A percentile compares a stretch with the other conserved stretches of the same genome.
These are phyloP conservation scores for Tetranychus cinnabarinus DNA, from an alignment of 1,140 invertebrate genomes.

Conservation along the genomic window DNA sequence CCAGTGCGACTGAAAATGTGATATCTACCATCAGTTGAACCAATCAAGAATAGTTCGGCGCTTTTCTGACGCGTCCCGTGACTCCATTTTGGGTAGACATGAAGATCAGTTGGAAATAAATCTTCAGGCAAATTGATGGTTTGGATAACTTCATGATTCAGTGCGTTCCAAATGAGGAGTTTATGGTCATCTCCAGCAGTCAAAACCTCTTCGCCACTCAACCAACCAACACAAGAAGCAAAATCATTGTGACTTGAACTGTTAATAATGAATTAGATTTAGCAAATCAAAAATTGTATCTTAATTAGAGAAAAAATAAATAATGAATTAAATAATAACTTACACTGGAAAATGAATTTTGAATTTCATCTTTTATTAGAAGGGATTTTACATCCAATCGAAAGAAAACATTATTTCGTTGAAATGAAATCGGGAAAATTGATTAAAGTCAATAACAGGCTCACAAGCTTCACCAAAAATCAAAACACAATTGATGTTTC, in stretches of 20 bases:
- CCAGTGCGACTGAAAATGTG: slow-evolving; percentile 66
- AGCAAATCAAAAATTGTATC: too few relatives aligned
- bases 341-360: too few relatives aligned
- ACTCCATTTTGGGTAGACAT: slow-evolving; percentile 39
- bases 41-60: slow-evolving; percentile 58
- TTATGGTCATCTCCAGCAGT: slow-evolving; percentile 77
- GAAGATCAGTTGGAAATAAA: slow-evolving; percentile 64
- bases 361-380: too few relatives aligned
- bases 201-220: slow-evolving; percentile 67
- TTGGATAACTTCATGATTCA: slow-evolving; percentile 44
- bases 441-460: too few relatives aligned
- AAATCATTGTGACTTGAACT: slow-evolving; percentile 24
- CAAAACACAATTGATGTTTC: too few relatives aligned
- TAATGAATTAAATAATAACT: too few relatives aligned
- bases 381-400: too few relatives aligned
- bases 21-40: slow-evolving; percentile 65
- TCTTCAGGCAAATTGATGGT: slow-evolving; percentile 52
- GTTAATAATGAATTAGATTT: neutral
- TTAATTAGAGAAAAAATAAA: too few relatives aligned
- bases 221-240: slow-evolving; percentile 72
- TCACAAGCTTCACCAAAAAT: too few relatives aligned
- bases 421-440: too few relatives aligned
- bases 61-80: slow-evolving; percentile 45
- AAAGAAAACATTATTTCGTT: too few relatives aligned
- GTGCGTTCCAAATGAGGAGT: slow-evolving; percentile 63